A percentile compares a stretch with the other conserved stretches of the same genome.
These are phyloP conservation scores for Temnothorax unifasciatus DNA, from an alignment of 2,888 invertebrate genomes.

Conservation along the genomic window DNA sequence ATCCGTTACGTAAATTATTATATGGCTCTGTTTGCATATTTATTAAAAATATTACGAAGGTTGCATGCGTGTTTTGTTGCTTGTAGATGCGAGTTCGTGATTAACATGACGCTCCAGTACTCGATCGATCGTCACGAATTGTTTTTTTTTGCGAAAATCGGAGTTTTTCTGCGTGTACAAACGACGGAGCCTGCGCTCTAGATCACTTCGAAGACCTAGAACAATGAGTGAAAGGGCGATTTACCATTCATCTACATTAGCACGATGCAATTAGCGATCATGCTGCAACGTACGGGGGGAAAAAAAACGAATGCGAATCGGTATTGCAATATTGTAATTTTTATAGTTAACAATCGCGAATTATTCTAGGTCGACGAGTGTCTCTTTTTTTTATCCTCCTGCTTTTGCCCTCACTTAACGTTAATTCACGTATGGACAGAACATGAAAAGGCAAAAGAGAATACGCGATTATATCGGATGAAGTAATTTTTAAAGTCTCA, in stretches of 20 bases:
- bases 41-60: constrained; percentile 70
- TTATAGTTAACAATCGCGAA: constrained; percentile 14
- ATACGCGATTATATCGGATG: background rate
- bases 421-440: constrained; percentile 26
- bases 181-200: background rate
- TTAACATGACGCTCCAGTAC: constrained; percentile 5
- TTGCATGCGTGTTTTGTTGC: constrained; percentile 70
- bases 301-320: background rate
- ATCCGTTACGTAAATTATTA: constrained; percentile 78
- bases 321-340: background rate
- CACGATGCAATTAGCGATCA: background rate
- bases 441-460: constrained; percentile 30
- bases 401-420: background rate
- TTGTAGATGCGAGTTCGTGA: constrained; percentile 66
- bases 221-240: constrained; percentile 10
- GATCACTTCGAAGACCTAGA: constrained; percentile 30
- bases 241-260: background rate
- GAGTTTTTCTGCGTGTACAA: constrained; percentile 15
- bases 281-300: background rate
- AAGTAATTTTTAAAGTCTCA: constrained; percentile 59
- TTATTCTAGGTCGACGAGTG: constrained; percentile 32
- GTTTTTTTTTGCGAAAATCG: constrained; percentile 54
- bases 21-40: constrained; percentile 75
- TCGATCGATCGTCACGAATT: constrained; percentile 61
- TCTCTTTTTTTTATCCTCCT: background rate